Percentiles rank a stretch among this genome's conserved stretches.
These are phyloP conservation scores for Styela clava DNA, from an alignment of 23 tunicate species.

Conservation along the genomic window DNA sequence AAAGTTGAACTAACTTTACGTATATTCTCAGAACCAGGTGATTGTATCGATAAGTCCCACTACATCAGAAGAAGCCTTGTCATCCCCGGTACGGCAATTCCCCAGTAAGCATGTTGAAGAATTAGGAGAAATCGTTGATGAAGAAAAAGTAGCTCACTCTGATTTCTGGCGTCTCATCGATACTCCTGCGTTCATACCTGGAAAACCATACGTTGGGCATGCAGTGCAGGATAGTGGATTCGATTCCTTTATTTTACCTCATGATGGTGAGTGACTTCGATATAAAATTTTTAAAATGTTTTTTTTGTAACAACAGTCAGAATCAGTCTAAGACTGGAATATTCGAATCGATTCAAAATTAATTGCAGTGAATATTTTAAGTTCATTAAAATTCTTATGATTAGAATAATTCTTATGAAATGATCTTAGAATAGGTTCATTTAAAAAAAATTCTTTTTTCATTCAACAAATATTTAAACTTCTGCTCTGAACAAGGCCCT, in stretches of 20 bases:
- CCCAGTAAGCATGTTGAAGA: constrained; percentile 36
- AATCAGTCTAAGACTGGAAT: no score
- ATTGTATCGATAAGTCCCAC: constrained; percentile 56
- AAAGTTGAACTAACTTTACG: no score
- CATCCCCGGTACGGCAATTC: constrained; percentile 26
- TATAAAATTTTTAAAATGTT: no score
- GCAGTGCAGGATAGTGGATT: constrained; percentile 12
- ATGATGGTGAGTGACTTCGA: not conserved
- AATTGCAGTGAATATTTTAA: no score
- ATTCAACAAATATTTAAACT: no score
- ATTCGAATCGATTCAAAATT: no score
- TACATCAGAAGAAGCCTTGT: constrained; percentile 53
- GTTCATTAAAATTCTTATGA: no score
- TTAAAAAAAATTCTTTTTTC: no score
- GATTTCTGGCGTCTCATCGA: constrained; percentile 92
- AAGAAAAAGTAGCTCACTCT: constrained; percentile 77
- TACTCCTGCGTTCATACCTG: constrained; percentile 75
- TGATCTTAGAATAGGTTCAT: no score
- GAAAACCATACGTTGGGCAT: constrained; percentile 40
- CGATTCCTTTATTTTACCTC: not conserved
- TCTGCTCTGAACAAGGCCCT: no score
- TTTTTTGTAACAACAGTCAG: no score
- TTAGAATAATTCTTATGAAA: no score
- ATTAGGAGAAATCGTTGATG: constrained; percentile 34
- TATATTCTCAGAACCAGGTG: constrained; percentile 34